A percentile compares a stretch with the other conserved stretches of the same genome.
Conservation (phyloP, 92 coral and sea anemone genomes). For the Plumapathes pennacea region DNA sequence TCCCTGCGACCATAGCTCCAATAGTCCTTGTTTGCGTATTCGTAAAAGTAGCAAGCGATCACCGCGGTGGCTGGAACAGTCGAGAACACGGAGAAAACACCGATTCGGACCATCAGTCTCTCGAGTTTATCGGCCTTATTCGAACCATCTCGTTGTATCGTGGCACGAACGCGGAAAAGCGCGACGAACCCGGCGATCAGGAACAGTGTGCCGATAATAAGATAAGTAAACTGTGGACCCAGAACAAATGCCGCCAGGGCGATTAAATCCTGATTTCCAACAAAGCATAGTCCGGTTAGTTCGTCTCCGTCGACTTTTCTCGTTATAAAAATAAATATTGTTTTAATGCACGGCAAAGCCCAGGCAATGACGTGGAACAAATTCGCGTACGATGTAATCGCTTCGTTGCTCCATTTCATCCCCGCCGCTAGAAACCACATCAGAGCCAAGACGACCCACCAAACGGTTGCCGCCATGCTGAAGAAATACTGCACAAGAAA, state of each 20-base stretch:
- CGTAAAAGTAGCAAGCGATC: conserved; percentile 91
- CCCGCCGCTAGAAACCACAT: conserved; percentile 99
- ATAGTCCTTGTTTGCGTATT: conserved; percentile 89
- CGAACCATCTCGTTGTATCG: conserved; percentile 68
- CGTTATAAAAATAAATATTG: conserved; percentile 86
- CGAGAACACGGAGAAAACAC: conserved; percentile 82
- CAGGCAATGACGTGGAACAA: conserved; percentile 94
- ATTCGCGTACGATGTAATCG: conserved; percentile 89
- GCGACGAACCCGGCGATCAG: conserved; percentile 95
- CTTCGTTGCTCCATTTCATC: conserved; percentile 96
- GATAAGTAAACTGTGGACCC: conserved; percentile 98
- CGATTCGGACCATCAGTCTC: conserved; percentile 88
- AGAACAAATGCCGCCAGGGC: conserved; percentile 98
- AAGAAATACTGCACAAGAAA: conserved; percentile 91
- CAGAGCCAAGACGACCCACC: conserved; percentile 97
- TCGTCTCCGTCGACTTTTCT: conserved; percentile 98
- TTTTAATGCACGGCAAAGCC: conserved; percentile 89
- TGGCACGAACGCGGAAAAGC: conserved; percentile 75
- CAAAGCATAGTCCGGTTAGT: conserved; percentile 95
- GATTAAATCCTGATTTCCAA: conserved; percentile 96
- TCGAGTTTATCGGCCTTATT: conserved; percentile 82
- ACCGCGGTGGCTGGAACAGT: conserved; percentile 91
- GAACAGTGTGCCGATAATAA: conserved; percentile 94
- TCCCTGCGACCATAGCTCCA: conserved; percentile 89
- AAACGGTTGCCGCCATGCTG: conserved; percentile 96